These are phyloP conservation scores for Sericinus montela DNA, from an alignment of 2,888 invertebrate genomes.

Conservation along the genomic window DNA sequence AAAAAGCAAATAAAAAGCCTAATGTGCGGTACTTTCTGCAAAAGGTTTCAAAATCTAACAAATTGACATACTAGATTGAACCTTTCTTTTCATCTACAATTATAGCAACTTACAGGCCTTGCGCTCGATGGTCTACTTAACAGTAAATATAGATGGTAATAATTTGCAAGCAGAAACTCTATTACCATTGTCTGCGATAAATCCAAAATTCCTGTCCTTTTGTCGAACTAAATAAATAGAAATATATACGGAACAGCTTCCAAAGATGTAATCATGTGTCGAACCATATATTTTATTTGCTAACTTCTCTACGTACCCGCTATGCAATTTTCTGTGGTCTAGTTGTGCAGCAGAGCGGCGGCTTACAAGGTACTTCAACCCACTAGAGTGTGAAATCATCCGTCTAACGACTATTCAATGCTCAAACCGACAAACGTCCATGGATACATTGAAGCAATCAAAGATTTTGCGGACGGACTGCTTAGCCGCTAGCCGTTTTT, in stretches of 20 bases:
- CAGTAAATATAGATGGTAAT: too few species aligned
- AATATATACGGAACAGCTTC: too few species aligned
- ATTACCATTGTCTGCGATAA: too few species aligned
- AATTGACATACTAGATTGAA: too few species aligned
- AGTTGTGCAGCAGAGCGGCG: conserved; percentile 46
- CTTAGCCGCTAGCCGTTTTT: background rate
- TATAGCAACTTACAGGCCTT: too few species aligned
- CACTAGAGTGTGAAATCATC: conserved; percentile 69
- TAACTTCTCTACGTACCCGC: background rate
- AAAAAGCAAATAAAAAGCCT: too few species aligned
- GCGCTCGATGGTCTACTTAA: background rate
- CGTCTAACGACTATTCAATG: conserved; percentile 41
- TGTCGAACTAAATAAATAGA: too few species aligned
- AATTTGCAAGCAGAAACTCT: too few species aligned
- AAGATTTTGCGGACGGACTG: conserved; percentile 10
- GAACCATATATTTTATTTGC: background rate
- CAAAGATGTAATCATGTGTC: background rate
- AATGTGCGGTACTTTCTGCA: too few species aligned
- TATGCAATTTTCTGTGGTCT: conserved; percentile 60
- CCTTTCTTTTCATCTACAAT: too few species aligned
- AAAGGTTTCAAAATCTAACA: too few species aligned
- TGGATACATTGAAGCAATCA: conserved; percentile 16
- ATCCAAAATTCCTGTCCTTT: too few species aligned
- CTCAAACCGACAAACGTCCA: conserved; percentile 53
- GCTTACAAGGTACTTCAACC: conserved; percentile 40